These are phyloP conservation scores for Oophaga pumilio DNA, from an alignment of 2,113 vertebrate genomes.

Conservation along the genomic window DNA sequence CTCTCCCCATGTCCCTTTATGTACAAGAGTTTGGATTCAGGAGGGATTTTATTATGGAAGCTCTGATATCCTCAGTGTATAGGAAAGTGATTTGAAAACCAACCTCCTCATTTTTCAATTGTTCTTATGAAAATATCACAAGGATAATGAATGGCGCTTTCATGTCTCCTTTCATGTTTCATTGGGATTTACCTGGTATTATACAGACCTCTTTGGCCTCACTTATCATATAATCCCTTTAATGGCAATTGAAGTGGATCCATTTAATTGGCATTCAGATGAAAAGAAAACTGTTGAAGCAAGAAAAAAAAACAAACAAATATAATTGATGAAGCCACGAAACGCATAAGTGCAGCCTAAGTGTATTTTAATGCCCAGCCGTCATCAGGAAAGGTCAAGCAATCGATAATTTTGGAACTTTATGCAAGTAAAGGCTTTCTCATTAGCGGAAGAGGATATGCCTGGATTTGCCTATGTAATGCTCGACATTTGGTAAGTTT, in stretches of 20 bases:
- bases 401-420: conserved; percentile 32
- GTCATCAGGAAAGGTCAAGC: conserved; percentile 38
- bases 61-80: conserved; percentile 34
- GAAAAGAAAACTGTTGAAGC: background rate
- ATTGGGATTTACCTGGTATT: background rate
- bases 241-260: conserved; percentile 25
- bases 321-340: conserved; percentile 22
- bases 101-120: conserved; percentile 6
- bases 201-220: background rate
- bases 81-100: conserved; percentile 45
- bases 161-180: conserved; percentile 28
- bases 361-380: conserved; percentile 35
- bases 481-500: background rate
- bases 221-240: background rate
- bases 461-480: background rate
- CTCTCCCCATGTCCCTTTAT: background rate
- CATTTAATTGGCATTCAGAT: conserved; percentile 39
- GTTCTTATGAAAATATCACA: conserved; percentile 27
- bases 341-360: conserved; percentile 29
- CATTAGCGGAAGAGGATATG: conserved; percentile 20
- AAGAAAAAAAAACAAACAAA: conserved; percentile 30
- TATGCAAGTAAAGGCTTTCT: conserved; percentile 33
- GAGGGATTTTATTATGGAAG: conserved; percentile 3
- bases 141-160: conserved; percentile 23
- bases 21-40: conserved; percentile 30